Conservation (phyloP, 2,888 invertebrate genomes). For the Amphipyra tragopoginis region DNA sequence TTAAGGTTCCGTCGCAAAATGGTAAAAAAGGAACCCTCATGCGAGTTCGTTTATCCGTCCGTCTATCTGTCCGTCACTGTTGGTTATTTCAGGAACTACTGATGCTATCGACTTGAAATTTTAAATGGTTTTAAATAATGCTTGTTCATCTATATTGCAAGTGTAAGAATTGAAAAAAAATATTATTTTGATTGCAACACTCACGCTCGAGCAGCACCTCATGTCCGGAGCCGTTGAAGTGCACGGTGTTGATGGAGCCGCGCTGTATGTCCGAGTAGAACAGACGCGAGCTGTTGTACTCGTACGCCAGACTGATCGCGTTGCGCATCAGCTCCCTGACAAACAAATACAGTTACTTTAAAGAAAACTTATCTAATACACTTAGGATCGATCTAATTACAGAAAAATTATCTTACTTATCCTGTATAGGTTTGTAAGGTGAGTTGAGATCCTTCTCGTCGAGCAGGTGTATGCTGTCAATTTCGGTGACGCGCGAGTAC, state of each 20-base stretch:
- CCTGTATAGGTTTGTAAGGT: constrained; percentile 93
- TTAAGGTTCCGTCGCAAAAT: no score
- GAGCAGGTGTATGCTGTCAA: constrained; percentile 94
- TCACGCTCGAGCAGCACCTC: constrained; percentile 92
- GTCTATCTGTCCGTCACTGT: no score
- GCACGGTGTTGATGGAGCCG: constrained; percentile 95
- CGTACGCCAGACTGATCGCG: constrained; percentile 95
- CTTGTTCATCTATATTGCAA: no score
- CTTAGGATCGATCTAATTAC: no score
- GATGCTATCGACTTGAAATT: no score
- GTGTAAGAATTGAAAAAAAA: no score
- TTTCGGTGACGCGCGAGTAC: constrained; percentile 94
- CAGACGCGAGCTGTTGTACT: constrained; percentile 92
- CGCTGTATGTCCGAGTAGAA: constrained; percentile 97
- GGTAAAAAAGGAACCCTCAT: no score
- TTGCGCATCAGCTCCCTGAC: constrained; percentile 93
- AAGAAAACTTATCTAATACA: no score
- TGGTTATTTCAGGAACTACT: no score
- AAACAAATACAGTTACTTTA: no score
- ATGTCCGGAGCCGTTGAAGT: constrained; percentile 94
- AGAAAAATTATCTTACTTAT: constrained; percentile 76
- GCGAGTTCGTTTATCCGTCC: no score
- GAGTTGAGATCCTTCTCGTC: constrained; percentile 93
- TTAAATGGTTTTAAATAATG: no score
- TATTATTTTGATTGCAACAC: constrained; percentile 55